Evolutionary conservation across 2,113 vertebrate genomes (phyloP), one percentile per base, ranked within the genome.

Genomic region (Mesitornis unicolor): DNA sequence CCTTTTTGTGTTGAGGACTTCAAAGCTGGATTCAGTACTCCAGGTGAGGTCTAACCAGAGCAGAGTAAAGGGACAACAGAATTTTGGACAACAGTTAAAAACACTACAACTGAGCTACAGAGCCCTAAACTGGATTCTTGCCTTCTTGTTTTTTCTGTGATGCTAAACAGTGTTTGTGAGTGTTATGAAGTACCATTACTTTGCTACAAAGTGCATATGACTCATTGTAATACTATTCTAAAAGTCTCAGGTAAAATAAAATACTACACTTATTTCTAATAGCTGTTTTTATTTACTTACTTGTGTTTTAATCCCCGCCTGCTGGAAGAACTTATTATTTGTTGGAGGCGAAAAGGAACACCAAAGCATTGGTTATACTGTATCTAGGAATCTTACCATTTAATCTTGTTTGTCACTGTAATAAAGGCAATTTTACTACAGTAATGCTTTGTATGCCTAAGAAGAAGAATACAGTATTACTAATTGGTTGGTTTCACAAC

Each of bases 361-460:
- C 63, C 38, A 56, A 71, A 84, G 35, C 74, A 83, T 20, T 87
- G 36, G 84, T 82, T 91, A 40, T 47, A 74, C 53, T 83, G 33
- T 82, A 88, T 79, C 76, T 78, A 81, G 76, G 67, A 96, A 96
- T 61, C 71, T 81, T 45, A 33, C 11, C 25, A 59, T 86, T 97
- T 97, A 97, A 92, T 76, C 69, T 94, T 78, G 53, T 50, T 38
- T 77, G 19, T 51, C 69, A 74, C 83, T 59, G 10, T 54, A 95
- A 91, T 63, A 87, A 33, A 20, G 38, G 76, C 43, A 71, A 65
- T 87, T 95, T 98, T 93, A 92, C 84, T 97, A 95, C 96, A 96
- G 94, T 84, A 93, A 80, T 94, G 64, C 19, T 90, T 63, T 95
- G 78, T 8, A 2, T 95, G 53, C 74, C 4, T 5, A 76, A 86